A percentile compares a stretch with the other conserved stretches of the same genome.
Evolutionary conservation across 2,888 invertebrate species (phyloP).

Genomic region (Epirrhoe alternata): DNA sequence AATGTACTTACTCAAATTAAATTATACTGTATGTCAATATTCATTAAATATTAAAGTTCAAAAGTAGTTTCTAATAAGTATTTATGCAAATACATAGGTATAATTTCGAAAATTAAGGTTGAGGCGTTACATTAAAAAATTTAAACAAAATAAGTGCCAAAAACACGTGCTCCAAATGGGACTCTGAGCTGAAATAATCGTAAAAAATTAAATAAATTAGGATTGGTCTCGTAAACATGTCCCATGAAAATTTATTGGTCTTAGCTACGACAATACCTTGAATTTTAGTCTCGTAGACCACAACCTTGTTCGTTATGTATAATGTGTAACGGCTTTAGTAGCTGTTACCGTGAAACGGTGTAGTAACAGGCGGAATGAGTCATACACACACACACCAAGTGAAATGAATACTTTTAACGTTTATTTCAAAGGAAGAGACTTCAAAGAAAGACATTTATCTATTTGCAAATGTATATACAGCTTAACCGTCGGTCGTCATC

Average conservation of each 20-base stretch:
- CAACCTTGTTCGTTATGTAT: slow-evolving; percentile 33
- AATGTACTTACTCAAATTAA: slow-evolving; percentile 36
- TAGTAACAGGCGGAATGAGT: slow-evolving; percentile 44
- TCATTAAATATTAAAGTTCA: slow-evolving; percentile 47
- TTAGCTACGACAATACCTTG: slow-evolving; percentile 28
- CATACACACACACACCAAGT: slow-evolving; percentile 33
- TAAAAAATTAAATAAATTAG: slow-evolving; percentile 5
- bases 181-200: slow-evolving; percentile 1
- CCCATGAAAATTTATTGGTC: slow-evolving; percentile 32
- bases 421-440: slow-evolving; percentile 39
- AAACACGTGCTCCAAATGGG: slow-evolving; percentile 21
- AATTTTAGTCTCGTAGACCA: slow-evolving; percentile 35
- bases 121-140: no score
- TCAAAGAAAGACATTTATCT: slow-evolving; percentile 22
- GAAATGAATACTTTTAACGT: slow-evolving; percentile 27
- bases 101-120: no score
- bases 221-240: slow-evolving; percentile 36
- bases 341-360: slow-evolving; percentile 42
- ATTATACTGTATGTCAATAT: slow-evolving; percentile 54
- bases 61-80: slow-evolving; percentile 27
- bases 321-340: slow-evolving; percentile 40
- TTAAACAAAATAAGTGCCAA: background rate
- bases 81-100: background rate
- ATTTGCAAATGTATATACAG: slow-evolving; percentile 30
- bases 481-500: slow-evolving; percentile 28